Evolutionary conservation across 2,113 vertebrate genomes (phyloP), one percentile per base, ranked within the genome.

Genomic region (Australoheros scitulus): DNA sequence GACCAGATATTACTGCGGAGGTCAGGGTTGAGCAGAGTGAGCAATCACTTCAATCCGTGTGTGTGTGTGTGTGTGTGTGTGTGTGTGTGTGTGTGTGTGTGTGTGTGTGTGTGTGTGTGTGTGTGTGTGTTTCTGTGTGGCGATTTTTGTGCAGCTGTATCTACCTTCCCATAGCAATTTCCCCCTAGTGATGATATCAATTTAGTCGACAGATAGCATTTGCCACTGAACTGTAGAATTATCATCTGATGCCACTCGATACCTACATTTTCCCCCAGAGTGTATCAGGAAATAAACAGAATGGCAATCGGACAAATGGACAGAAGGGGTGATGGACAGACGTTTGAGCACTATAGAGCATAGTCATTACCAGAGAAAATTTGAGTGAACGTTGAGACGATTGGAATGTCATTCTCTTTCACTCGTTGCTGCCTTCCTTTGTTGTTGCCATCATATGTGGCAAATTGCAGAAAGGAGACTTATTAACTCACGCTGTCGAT

Each of bases 21-120:
- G 93, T 95, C 92, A 93, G 87, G 93, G 92, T 93, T 90, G 91
- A 88, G 79, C 61, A 36, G 84, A 86, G 87, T 87, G 87, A 85
- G 85, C 85, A 91, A 93, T 94, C 90, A 85, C 86, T 87, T 87
- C 76, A 76, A 72, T 89, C 41, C 32, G 1, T 77, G 77, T 77
- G 77, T 84, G 82, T 29, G 61, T 70, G 79, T 38, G 82, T 47
- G 82, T 29, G 61, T 70, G 79, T 38, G 82, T 47, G 72, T 79
- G 74, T 72, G 59, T 80, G 61, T 84, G 15, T 41, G 43, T 56
- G 34, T 70, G 79, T 38, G 82, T 47, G 82, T 29, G 61, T 70
- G 79, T 38, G 82, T 47, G 1, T 77, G 77, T 77, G 77, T 84
- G 82, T 29, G 61, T 70, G 79, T 38, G 82, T 47, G 82, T 29